Evolutionary conservation across 2,797 vertebrate species (phyloP).

Genomic region (Echeneis naucrates): DNA sequence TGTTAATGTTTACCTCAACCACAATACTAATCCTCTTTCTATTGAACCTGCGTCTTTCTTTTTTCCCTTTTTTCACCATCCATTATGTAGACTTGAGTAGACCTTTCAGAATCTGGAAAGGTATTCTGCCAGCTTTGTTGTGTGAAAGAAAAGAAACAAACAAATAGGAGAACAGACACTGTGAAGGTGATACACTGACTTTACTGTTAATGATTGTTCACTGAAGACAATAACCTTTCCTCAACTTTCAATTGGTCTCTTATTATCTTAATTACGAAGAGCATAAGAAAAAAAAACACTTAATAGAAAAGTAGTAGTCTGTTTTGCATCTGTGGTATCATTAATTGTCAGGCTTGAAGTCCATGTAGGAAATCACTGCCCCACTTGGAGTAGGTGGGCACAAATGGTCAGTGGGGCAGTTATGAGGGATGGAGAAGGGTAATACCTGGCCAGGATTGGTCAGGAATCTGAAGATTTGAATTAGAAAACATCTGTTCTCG

Average conservation of each 20-base stretch:
- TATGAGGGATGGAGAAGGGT: conserved; percentile 34
- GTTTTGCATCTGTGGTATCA: conserved; percentile 2
- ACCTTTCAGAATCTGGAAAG: conserved; percentile 6
- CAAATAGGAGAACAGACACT: background rate
- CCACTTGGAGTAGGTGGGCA: conserved; percentile 25
- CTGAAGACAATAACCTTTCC: background rate
- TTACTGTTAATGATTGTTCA: background rate
- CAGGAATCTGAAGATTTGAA: conserved; percentile 26
- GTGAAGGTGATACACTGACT: background rate
- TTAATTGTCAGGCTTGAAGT: conserved; percentile 2
- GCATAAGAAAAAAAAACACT: background rate
- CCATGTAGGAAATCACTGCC: conserved; percentile 4
- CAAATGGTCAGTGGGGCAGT: conserved; percentile 52
- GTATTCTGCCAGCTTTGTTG: conserved; percentile 1
- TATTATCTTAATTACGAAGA: background rate
- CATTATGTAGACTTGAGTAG: conserved; percentile 3
- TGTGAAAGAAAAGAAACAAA: background rate
- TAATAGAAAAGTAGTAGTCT: background rate
- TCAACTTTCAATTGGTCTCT: background rate
- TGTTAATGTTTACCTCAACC: conserved; percentile 60
- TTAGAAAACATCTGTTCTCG: conserved; percentile 18
- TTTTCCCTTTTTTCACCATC: conserved; percentile 11
- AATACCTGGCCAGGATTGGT: conserved; percentile 18
- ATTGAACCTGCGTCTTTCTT: conserved; percentile 40
- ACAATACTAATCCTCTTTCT: conserved; percentile 40